A percentile compares a stretch with the other conserved stretches of the same genome.
These are phyloP conservation scores for Timandra comae DNA, from an alignment of 2,888 invertebrate genomes.

Conservation along the genomic window DNA sequence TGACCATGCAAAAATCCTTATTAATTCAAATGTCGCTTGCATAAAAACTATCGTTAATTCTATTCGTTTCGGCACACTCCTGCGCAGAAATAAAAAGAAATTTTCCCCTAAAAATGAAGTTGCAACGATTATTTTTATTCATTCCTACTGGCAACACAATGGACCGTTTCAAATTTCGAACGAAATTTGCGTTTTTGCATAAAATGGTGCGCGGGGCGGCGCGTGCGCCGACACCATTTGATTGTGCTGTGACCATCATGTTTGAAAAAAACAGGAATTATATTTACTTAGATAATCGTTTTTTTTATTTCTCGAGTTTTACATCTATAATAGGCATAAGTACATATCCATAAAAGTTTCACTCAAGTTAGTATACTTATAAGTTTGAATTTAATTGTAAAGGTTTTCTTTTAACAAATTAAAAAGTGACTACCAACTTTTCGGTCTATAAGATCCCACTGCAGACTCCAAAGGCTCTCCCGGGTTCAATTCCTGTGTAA, in stretches of 20 bases:
- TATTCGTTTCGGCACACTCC: constrained; percentile 43
- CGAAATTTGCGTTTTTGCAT: constrained; percentile 77
- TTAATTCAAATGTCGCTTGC: constrained; percentile 58
- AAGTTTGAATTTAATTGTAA: too few species aligned
- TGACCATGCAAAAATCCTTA: constrained; percentile 55
- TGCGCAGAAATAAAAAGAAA: constrained; percentile 36
- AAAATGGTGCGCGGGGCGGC: constrained; percentile 57
- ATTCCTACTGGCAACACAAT: constrained; percentile 55
- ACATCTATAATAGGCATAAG: too few species aligned
- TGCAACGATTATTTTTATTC: constrained; percentile 70
- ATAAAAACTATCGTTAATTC: constrained; percentile 68
- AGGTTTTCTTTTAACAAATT: too few species aligned
- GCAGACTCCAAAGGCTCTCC: too few species aligned
- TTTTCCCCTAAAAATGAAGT: constrained; percentile 58
- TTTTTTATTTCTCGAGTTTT: too few species aligned
- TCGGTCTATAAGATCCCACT: too few species aligned
- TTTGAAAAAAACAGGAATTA: too few species aligned
- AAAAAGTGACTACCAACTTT: too few species aligned
- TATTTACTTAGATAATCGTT: too few species aligned
- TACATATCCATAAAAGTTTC: too few species aligned
- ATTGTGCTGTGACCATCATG: constrained; percentile 33
- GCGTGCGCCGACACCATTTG: constrained; percentile 63
- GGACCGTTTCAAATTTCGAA: constrained; percentile 74
- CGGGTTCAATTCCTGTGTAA: too few species aligned
- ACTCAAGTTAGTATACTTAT: too few species aligned